These are phyloP conservation scores for Dasysyrphus tricinctus DNA, from an alignment of 2,888 invertebrate genomes.

Conservation along the genomic window DNA sequence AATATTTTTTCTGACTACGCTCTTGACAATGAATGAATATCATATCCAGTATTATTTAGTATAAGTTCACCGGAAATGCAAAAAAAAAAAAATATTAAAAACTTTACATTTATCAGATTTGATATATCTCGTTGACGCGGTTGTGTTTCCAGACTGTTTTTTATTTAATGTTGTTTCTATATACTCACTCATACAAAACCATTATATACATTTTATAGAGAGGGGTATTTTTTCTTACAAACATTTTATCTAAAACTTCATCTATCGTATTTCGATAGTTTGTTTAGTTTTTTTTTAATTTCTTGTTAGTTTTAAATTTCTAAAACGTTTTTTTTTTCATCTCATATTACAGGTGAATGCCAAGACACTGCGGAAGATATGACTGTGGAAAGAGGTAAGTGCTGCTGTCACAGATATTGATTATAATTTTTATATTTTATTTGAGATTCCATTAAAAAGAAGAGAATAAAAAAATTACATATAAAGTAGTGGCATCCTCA, in stretches of 20 bases:
- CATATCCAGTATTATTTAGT: constrained; percentile 5
- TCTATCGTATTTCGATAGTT: constrained; percentile 36
- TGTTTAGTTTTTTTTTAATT: constrained; percentile 16
- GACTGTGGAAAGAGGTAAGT: constrained; percentile 83
- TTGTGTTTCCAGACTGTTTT: constrained; percentile 27
- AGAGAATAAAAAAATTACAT: not conserved
- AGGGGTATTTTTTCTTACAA: not conserved
- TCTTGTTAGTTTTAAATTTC: constrained; percentile 38
- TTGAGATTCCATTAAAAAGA: not conserved
- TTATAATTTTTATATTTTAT: constrained; percentile 33
- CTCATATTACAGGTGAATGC: constrained; percentile 82
- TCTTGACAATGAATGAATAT: not conserved
- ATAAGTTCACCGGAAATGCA: constrained; percentile 57
- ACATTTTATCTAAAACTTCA: constrained; percentile 42
- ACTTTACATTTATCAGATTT: constrained; percentile 69
- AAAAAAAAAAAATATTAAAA: constrained; percentile 31
- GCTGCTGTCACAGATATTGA: constrained; percentile 21
- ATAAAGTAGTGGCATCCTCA: not conserved
- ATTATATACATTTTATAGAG: not conserved
- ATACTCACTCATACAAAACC: not conserved
- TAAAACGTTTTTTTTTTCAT: constrained; percentile 51
- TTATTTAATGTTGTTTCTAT: constrained; percentile 3
- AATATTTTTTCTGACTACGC: not conserved
- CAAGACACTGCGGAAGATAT: constrained; percentile 83
- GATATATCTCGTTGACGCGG: constrained; percentile 31